Conservation (phyloP, 2,888 invertebrate species). For the Trissoscelio sp. region DNA sequence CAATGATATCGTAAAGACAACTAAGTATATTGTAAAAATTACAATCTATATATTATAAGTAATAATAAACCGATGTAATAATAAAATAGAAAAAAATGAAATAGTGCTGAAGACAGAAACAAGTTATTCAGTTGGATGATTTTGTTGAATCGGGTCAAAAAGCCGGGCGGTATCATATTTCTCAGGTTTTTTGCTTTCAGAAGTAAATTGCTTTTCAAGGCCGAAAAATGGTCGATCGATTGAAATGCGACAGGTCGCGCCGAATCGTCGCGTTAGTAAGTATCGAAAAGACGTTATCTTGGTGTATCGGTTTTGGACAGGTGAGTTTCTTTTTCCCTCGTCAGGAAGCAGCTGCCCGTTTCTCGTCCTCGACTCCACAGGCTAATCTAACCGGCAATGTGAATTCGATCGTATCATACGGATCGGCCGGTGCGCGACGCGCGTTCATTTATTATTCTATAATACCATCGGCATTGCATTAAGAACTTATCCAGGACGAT, state of each 20-base stretch:
- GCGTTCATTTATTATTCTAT: constrained; percentile 70
- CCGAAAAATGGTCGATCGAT: constrained; percentile 66
- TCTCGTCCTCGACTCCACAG: constrained; percentile 73
- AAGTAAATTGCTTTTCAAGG: constrained; percentile 63
- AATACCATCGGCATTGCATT: constrained; percentile 68
- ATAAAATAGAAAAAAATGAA: background rate
- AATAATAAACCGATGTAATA: no score
- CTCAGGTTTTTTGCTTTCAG: constrained; percentile 38
- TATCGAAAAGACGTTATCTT: constrained; percentile 76
- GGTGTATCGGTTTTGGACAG: constrained; percentile 76
- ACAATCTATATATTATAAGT: no score
- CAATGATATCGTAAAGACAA: no score
- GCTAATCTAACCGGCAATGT: constrained; percentile 72
- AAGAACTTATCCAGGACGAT: constrained; percentile 62
- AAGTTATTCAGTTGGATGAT: constrained; percentile 10
- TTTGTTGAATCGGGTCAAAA: constrained; percentile 14
- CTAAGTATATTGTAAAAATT: no score
- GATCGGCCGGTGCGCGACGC: constrained; percentile 71
- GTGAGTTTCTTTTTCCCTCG: constrained; percentile 76
- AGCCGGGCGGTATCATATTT: constrained; percentile 32
- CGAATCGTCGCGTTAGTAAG: constrained; percentile 69
- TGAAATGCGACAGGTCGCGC: constrained; percentile 68
- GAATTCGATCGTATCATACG: constrained; percentile 71
- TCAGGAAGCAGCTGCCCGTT: constrained; percentile 75
- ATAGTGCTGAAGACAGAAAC: background rate